Evolutionary conservation across 2,888 invertebrate species (phyloP), one percentile per base, ranked within the genome.

Genomic region (Glyphotaelius pellucidus): DNA sequence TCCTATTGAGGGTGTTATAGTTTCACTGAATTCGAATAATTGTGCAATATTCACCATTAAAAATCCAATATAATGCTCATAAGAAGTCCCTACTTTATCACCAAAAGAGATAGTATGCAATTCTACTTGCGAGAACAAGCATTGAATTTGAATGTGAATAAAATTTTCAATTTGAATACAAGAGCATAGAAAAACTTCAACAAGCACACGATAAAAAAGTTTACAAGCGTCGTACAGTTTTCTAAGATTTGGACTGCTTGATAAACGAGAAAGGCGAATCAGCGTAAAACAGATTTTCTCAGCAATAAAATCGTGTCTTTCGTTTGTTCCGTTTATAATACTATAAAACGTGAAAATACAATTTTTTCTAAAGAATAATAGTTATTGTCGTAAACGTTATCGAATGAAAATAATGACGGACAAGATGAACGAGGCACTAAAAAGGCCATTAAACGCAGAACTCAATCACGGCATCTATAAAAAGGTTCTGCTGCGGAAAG

Each of bases 321-420:
- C 67, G 9, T 25, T 25, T 25, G 81, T 11, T 15, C 47, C 52
- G 47, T 90, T 88, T 31, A 88, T 88, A 67, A 30, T 42, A 25
- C 35, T n/a, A 80, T 80, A 86, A 90, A 90, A 32, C 30, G 79
- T 19, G 31, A 84, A 87, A 80, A 19, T 25, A 19, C 31, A 52
- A 30, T 80, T 52, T 83, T 90, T 90, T 47, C 25, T 32, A 25
- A 81, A 25, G n/a, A 9, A 81, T 87, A 92, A 38, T 67, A 67
- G 25, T 67, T 67, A 67, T 67, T 42, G 90, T 38, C 90, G 92
- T 90, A 91, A 92, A 92, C 67, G 88, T 9, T 91, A 91, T 90
- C 89, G 92, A 83, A 89, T 91, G 85, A 92, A 80, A 91, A 91
- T 92, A 91, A 92, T 91, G 92, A 92, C 90, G 83, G 90, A 52